Evolutionary conservation across 2,797 vertebrate species (phyloP), one percentile per base, ranked within the genome.

Genomic region (Xiphophorus birchmanni): DNA sequence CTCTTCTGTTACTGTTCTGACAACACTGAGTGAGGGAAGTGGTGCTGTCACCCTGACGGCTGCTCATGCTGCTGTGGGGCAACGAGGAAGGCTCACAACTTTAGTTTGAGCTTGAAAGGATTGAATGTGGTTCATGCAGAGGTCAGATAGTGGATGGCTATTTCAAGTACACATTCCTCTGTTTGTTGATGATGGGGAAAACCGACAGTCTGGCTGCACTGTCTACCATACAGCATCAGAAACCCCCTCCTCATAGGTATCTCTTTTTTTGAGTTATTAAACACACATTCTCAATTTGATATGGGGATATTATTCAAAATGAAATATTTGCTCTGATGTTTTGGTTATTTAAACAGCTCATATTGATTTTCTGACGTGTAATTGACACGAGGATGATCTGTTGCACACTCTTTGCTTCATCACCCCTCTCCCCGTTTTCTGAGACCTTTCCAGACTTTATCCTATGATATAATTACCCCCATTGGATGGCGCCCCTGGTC

Each of bases 391-490:
- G 58, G 74, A 50, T 45, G 74, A 84, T 69, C n/a, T 50, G 47
- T 65, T 37, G 72, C 79, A 82, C 76, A 63, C 65, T 15, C 80
- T 71, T 63, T 47, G 32, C 76, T 56, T 77, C 50, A 40, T 65
- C 76, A 47, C 18, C 60, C 32, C 45, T 40, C 63, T 37, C 72
- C 50, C 21, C 37, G 69, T 52, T 76, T 76, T 85, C 74, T 79
- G 40, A 74, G 13, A 85, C 79, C 79, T 79, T 80, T 88, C 81
- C 72, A 44, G 82, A 83, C 89, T 77, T 32, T 78, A 89, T 85
- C 84, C 83, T 82, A 42, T 90, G 80, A 90, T 94, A 89, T 95
- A 93, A 93, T 95, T 93, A 93, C 79, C 80, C 88, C 92, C 29
- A 56, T 91, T 94, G 90, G 92, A 92, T 76, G 84, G 79, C 48